These are phyloP conservation scores for Malurus leucopterus DNA, from an alignment of 2,797 vertebrate genomes.

Conservation along the genomic window DNA sequence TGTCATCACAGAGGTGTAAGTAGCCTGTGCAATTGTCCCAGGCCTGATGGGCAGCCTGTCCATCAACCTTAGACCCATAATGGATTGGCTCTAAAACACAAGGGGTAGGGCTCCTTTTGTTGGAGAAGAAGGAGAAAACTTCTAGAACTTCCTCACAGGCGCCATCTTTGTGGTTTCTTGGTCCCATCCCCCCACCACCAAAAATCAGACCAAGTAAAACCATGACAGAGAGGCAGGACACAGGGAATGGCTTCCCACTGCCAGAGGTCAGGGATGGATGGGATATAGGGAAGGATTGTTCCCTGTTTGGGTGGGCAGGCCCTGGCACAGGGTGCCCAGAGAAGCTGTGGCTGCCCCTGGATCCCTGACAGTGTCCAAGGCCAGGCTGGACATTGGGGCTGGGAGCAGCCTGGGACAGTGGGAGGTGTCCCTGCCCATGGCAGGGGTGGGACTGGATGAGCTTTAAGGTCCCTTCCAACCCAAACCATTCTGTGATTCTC, in stretches of 20 bases:
- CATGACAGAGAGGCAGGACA: not conserved
- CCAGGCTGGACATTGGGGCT: not conserved
- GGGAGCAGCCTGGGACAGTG: not conserved
- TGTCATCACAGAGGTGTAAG: no score
- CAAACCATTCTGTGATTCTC: not conserved
- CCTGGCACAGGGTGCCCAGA: not conserved
- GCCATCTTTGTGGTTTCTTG: no score
- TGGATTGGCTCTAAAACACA: no score
- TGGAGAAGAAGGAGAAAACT: no score
- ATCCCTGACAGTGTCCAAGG: not conserved
- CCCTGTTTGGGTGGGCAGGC: no score
- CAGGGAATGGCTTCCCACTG: not conserved
- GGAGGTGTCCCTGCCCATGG: not conserved
- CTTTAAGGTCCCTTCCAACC: not conserved
- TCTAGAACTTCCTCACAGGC: no score
- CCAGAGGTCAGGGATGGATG: not conserved
- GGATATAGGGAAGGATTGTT: not conserved
- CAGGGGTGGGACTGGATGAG: fast-evolving
- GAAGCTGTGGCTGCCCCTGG: not conserved
- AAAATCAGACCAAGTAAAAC: no score
- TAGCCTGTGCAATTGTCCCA: no score
- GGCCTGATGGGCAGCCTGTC: no score
- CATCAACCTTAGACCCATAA: no score
- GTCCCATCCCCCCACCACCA: no score
- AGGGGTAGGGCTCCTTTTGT: no score